Percentiles rank a stretch among this genome's conserved stretches.
Evolutionary conservation across 2,888 invertebrate genomes (phyloP).

Genomic region (Eupithecia exiguata): DNA sequence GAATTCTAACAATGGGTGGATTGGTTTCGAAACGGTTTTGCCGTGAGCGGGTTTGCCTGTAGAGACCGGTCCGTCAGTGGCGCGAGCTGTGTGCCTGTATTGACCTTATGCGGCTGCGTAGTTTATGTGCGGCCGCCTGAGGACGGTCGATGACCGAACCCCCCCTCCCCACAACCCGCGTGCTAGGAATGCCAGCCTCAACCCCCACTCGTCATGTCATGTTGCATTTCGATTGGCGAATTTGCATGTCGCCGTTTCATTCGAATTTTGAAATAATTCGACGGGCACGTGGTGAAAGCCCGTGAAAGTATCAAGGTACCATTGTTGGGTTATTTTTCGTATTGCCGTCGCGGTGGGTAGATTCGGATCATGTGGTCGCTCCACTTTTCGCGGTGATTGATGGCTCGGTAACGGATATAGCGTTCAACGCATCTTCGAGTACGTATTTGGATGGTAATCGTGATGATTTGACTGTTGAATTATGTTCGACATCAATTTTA

Average conservation of each 20-base stretch:
- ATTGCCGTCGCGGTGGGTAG: constrained; percentile 45
- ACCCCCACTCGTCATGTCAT: constrained; percentile 70
- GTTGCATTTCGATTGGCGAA: constrained; percentile 78
- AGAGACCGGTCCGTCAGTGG: constrained; percentile 53
- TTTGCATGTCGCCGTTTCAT: constrained; percentile 70
- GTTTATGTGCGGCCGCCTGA: constrained; percentile 78
- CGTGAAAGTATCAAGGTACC: constrained; percentile 54
- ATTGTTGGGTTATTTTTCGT: constrained; percentile 49
- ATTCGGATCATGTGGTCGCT: constrained; percentile 50
- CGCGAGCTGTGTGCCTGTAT: constrained; percentile 61
- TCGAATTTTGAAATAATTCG: constrained; percentile 53
- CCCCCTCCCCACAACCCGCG: constrained; percentile 52
- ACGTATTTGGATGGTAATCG: constrained; percentile 37
- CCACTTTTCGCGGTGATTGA: constrained; percentile 50
- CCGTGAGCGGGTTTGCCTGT: constrained; percentile 41
- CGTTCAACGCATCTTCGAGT: constrained; percentile 38
- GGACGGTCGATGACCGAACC: constrained; percentile 81
- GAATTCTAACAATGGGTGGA: constrained; percentile 70
- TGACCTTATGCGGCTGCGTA: constrained; percentile 82
- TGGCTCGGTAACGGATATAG: constrained; percentile 48
- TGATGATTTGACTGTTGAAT: constrained; percentile 41
- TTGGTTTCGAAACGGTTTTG: constrained; percentile 67
- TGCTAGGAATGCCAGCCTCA: constrained; percentile 71
- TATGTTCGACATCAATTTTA: constrained; percentile 39
- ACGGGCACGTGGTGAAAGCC: constrained; percentile 60